phyloP scores from a whole-genome alignment of 2,888 invertebrate species.

The Fabriciana adippe region DNA sequence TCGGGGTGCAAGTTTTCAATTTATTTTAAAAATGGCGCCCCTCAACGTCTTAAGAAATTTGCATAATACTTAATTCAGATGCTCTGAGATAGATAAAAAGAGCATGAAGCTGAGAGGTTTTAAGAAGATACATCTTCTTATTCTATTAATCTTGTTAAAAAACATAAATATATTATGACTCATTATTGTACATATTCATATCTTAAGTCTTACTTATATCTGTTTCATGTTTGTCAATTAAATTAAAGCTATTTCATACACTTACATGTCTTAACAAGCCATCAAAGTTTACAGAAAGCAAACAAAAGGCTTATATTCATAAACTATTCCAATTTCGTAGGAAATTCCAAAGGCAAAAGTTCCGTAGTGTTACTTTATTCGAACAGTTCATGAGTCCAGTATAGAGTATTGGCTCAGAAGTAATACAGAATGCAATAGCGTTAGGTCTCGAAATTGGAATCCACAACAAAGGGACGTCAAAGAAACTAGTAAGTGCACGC shows the following conservation, averaged over 20 bases:
- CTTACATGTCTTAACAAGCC: background rate
- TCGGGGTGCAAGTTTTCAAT: slow-evolving; percentile 75
- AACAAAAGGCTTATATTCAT: slow-evolving; percentile 21
- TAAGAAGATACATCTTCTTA: slow-evolving; percentile 21
- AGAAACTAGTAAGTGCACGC: slow-evolving; percentile 80
- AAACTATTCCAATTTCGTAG: slow-evolving; percentile 12
- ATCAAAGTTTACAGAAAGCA: background rate
- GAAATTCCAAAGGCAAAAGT: slow-evolving; percentile 13
- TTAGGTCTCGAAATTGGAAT: slow-evolving; percentile 73
- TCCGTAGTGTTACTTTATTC: slow-evolving; percentile 22
- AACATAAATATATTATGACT: slow-evolving; percentile 3
- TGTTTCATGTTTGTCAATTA: background rate
- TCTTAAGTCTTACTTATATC: too few relatives aligned
- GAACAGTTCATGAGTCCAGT: slow-evolving; percentile 31
- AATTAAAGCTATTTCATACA: background rate
- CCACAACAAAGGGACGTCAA: slow-evolving; percentile 76
- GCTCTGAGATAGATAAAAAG: slow-evolving; percentile 32
- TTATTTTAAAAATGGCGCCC: slow-evolving; percentile 61
- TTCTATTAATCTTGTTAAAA: slow-evolving; percentile 16
- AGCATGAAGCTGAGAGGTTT: slow-evolving; percentile 21
- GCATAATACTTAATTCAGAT: slow-evolving; percentile 59
- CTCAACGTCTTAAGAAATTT: slow-evolving; percentile 70
- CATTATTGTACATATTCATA: too few relatives aligned
- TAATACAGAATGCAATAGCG: slow-evolving; percentile 49
- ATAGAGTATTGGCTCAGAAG: slow-evolving; percentile 40